These are phyloP conservation scores for Peribatodes rhomboidaria DNA, from an alignment of 2,888 invertebrate species.

Conservation along the genomic window DNA sequence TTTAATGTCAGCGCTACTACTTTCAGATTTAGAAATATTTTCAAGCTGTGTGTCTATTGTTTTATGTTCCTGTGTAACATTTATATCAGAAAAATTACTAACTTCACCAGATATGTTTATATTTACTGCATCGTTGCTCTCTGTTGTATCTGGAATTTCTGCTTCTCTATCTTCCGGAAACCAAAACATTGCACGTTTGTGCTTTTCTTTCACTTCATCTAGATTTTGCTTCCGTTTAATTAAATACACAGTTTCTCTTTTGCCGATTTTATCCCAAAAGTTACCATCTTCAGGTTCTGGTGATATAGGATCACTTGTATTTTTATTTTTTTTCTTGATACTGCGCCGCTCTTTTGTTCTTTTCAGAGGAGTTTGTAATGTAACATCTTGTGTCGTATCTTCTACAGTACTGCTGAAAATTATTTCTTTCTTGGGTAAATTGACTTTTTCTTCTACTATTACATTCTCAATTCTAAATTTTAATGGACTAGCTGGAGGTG, in stretches of 20 bases:
- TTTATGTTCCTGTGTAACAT: background rate
- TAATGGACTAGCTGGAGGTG: constrained; percentile 75
- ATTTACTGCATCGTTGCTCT: background rate
- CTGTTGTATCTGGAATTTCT: constrained; percentile 2
- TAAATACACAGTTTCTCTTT: constrained; percentile 88
- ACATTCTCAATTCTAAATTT: constrained; percentile 87
- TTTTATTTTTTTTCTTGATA: constrained; percentile 57
- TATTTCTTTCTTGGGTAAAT: constrained; percentile 72
- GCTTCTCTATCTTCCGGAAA: constrained; percentile 66
- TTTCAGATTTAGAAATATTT: constrained; percentile 7
- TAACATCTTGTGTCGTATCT: constrained; percentile 49
- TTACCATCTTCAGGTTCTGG: constrained; percentile 83
- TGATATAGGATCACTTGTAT: constrained; percentile 56
- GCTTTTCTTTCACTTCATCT: constrained; percentile 73
- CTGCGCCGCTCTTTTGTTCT: constrained; percentile 53
- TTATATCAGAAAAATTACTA: background rate
- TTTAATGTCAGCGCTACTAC: background rate
- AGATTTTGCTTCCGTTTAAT: constrained; percentile 84
- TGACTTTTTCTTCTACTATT: constrained; percentile 86
- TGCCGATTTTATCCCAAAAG: constrained; percentile 89
- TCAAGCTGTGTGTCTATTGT: constrained; percentile 3
- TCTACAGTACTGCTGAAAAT: constrained; percentile 70
- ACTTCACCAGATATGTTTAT: constrained; percentile 1
- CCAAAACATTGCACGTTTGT: constrained; percentile 73
- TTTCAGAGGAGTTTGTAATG: constrained; percentile 44